A percentile compares a stretch with the other conserved stretches of the same genome.
Evolutionary conservation across 1,140 invertebrate genomes (phyloP).

Genomic region (Adelges cooleyi): DNA sequence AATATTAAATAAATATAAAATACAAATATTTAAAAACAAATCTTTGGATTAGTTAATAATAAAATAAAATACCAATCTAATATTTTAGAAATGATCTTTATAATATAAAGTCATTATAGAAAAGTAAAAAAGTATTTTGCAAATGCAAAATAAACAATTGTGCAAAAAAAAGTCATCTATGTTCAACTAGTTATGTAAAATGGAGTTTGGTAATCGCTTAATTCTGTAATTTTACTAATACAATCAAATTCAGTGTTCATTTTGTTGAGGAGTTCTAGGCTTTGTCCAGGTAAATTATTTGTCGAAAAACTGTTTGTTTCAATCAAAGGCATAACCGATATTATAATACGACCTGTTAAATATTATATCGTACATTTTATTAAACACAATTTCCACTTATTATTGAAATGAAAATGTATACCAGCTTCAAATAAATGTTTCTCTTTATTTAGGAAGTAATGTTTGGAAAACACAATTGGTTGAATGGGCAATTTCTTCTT

Average conservation of each 20-base stretch:
- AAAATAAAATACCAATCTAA: constrained; percentile 1
- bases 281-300: neutral
- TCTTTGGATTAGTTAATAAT: no score
- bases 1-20: neutral
- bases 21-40: neutral
- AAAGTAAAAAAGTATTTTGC: neutral
- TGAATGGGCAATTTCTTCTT: constrained; percentile 16
- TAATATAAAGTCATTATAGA: neutral
- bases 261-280: neutral
- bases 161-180: neutral
- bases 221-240: constrained; percentile 11
- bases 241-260: constrained; percentile 1
- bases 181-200: neutral
- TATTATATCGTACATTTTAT: neutral
- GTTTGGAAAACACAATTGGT: constrained; percentile 18
- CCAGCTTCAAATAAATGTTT: constrained; percentile 19
- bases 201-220: constrained; percentile 16
- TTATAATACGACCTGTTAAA: constrained; percentile 6
- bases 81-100: neutral
- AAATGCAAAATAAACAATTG: neutral
- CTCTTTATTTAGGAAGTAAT: constrained; percentile 8
- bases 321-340: constrained; percentile 16
- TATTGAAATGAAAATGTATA: neutral
- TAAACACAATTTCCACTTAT: no score
- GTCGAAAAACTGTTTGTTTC: constrained; percentile 1